A percentile compares a stretch with the other conserved stretches of the same genome.
Conservation (phyloP, 23 tunicate genomes). For the Oikopleura dioica region DNA sequence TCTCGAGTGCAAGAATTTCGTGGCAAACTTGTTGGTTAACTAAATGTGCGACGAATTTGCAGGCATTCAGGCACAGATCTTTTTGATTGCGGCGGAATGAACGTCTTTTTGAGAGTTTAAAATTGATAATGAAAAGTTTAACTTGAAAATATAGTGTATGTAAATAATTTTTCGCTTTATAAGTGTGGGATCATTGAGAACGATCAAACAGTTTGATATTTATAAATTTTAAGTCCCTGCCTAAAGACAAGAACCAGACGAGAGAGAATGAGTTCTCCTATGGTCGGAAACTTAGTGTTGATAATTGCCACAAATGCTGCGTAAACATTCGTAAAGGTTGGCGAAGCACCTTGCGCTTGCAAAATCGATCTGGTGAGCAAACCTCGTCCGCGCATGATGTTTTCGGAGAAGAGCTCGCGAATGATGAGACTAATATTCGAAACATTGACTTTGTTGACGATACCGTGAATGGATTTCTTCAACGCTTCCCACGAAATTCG, state of each 20-base stretch:
- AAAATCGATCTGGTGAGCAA: constrained; percentile 42
- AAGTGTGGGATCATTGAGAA: too few species aligned
- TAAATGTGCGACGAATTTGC: constrained; percentile 73
- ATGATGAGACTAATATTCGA: constrained; percentile 62
- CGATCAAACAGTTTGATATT: too few species aligned
- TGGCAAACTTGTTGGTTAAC: constrained; percentile 88
- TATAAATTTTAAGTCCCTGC: too few species aligned
- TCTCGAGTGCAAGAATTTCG: constrained; percentile 65
- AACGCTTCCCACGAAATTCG: constrained; percentile 90
- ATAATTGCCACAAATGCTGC: constrained; percentile 65
- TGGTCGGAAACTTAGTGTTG: constrained; percentile 68
- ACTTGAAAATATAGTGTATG: too few species aligned
- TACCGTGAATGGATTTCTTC: constrained; percentile 86
- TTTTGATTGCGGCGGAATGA: constrained; percentile 57
- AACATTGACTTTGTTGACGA: constrained; percentile 79
- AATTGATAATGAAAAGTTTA: too few species aligned
- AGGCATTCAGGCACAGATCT: constrained; percentile 62
- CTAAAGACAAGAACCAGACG: constrained; percentile 58
- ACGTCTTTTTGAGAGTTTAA: too few species aligned
- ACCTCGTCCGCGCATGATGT: constrained; percentile 86
- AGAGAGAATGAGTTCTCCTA: constrained; percentile 66
- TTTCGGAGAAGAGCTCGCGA: constrained; percentile 60
- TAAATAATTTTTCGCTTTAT: too few species aligned
- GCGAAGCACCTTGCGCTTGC: constrained; percentile 52
- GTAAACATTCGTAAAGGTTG: constrained; percentile 86